phyloP scores from a whole-genome alignment of 2,113 vertebrate genomes.

The zebrafish (Danio rerio) region GRCz12tu NC_133185.1:3016501-3017000 shows the following conservation, averaged over 20 bases:
- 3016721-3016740: neutral
- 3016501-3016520: conserved; percentile 76
- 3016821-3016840: neutral
- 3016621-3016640: conserved; percentile 43
- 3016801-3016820: conserved; percentile 4
- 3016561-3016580: conserved; percentile 66
- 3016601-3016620: conserved; percentile 33
- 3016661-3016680: neutral
- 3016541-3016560: conserved; percentile 88
- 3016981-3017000: too few relatives aligned
- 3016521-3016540: conserved; percentile 82
- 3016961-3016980: too few relatives aligned
- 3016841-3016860: neutral
- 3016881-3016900: neutral
- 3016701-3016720: neutral
- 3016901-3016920: too few relatives aligned
- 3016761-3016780: conserved; percentile 28
- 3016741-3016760: conserved; percentile 21
- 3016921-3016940: too few relatives aligned
- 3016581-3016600: conserved; percentile 54
- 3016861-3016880: neutral
- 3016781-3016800: neutral
- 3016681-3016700: conserved; percentile 8
- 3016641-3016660: neutral
- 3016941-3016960: too few relatives aligned